Evolutionary conservation across 2,797 vertebrate species (phyloP).

Genomic region (Margarornis squamiger): DNA sequence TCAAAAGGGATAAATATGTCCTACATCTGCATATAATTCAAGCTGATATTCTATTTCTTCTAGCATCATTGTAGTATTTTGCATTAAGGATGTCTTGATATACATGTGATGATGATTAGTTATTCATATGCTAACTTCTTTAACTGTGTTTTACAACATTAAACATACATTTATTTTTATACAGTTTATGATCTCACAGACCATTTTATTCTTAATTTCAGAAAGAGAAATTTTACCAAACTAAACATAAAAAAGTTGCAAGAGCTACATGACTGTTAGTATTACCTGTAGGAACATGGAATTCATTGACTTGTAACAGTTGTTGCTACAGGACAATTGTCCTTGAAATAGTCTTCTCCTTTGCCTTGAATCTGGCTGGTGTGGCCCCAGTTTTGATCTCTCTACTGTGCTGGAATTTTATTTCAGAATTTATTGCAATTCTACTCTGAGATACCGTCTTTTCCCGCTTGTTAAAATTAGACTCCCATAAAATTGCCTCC

Average conservation of each 20-base stretch:
- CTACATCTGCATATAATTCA: background rate
- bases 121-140: constrained; percentile 24
- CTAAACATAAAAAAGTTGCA: background rate
- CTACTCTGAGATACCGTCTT: background rate
- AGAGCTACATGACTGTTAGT: background rate
- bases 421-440: background rate
- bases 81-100: background rate
- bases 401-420: background rate
- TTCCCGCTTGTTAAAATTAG: background rate
- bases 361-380: background rate
- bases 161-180: background rate
- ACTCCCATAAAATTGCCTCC: background rate
- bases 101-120: background rate
- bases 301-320: background rate
- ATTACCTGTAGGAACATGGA: background rate
- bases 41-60: background rate
- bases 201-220: constrained; percentile 23
- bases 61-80: background rate
- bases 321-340: background rate
- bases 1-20: background rate
- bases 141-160: constrained; percentile 9
- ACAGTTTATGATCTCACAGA: background rate
- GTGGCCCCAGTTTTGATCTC: background rate
- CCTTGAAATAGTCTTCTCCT: background rate
- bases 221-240: constrained; percentile 3